Conservation (phyloP, 2,113 vertebrate genomes). For the Chionis minor region DNA sequence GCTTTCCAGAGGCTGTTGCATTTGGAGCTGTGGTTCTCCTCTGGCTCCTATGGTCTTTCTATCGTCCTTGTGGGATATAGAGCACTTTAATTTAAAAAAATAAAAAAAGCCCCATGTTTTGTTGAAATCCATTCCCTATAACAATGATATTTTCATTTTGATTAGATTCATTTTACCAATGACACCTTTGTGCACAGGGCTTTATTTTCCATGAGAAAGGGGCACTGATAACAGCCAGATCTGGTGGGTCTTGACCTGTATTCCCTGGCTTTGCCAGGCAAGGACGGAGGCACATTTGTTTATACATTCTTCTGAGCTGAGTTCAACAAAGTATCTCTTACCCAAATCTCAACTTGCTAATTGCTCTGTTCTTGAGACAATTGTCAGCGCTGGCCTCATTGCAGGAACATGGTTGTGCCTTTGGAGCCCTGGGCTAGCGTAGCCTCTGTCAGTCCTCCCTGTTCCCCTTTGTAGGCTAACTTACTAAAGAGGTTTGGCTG, state of each 20-base stretch:
- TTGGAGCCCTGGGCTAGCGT: not conserved
- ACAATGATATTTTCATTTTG: not conserved
- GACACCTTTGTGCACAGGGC: too few relatives aligned
- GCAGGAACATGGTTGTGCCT: not conserved
- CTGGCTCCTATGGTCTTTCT: not conserved
- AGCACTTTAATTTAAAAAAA: not conserved
- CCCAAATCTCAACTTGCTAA: not conserved
- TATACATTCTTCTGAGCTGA: not conserved
- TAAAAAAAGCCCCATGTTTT: not conserved
- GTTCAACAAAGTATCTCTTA: not conserved
- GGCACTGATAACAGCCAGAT: not conserved
- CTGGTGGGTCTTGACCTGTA: not conserved
- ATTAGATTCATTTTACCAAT: not conserved
- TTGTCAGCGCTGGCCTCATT: rapidly evolving
- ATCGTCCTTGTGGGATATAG: not conserved
- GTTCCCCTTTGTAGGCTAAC: not conserved
- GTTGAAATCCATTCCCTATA: not conserved
- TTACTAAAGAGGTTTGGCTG: rapidly evolving
- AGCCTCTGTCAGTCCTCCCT: not conserved
- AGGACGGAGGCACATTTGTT: not conserved
- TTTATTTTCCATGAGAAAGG: not conserved
- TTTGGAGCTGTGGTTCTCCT: not conserved
- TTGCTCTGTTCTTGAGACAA: not conserved
- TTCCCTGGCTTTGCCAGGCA: not conserved
- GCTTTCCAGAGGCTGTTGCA: not conserved